A percentile compares a stretch with the other conserved stretches of the same genome.
phyloP scores from a whole-genome alignment of 2,888 invertebrate genomes.

The Lepidonotus clava region DNA sequence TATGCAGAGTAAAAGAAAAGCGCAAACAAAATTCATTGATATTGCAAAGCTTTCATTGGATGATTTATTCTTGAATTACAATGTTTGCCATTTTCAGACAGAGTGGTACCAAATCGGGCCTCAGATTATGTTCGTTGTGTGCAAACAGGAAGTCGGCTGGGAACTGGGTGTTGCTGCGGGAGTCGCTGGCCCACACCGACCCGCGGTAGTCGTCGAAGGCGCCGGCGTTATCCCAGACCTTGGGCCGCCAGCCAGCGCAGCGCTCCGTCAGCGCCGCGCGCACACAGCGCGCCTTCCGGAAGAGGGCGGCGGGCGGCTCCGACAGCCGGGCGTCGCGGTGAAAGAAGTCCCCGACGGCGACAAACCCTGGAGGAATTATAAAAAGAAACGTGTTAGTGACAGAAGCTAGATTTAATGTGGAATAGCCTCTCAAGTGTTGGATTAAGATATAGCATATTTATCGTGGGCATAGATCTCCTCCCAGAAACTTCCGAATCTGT shows the following conservation, averaged over 20 bases:
- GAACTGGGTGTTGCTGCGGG: neutral
- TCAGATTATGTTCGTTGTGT: neutral
- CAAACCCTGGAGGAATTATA: neutral
- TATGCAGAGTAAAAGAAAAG: no score
- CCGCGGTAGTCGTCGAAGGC: neutral
- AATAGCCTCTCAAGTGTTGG: no score
- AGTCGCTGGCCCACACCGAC: neutral
- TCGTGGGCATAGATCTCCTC: no score
- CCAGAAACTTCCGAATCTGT: no score
- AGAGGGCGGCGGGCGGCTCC: neutral
- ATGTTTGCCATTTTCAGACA: neutral
- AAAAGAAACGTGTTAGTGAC: no score
- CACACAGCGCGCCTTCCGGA: neutral
- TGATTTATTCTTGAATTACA: no score
- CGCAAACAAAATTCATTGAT: no score
- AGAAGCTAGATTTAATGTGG: no score
- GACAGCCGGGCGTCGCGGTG: constrained; percentile 8
- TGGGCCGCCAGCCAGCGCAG: constrained; percentile 7
- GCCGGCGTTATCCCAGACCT: neutral
- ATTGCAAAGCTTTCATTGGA: no score
- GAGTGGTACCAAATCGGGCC: neutral
- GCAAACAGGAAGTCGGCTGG: neutral
- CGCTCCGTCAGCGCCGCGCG: neutral
- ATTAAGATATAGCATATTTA: no score
- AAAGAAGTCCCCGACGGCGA: constrained; percentile 31